Conservation (phyloP, 2,113 vertebrate genomes). For the Himantopus leucocephalus region DNA sequence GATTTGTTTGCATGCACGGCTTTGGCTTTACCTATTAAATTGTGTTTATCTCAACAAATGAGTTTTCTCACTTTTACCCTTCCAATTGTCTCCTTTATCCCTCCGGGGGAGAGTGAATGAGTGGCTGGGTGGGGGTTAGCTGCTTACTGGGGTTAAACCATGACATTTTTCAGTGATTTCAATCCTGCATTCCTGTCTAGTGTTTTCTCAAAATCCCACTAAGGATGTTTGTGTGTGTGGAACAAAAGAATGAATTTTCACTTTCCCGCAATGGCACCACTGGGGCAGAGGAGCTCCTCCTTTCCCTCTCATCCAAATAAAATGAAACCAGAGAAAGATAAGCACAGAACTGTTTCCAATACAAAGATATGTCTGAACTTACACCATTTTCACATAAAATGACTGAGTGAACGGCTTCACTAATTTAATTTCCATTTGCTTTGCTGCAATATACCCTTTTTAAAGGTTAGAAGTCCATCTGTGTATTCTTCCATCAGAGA, state of each 20-base stretch:
- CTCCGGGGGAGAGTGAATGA: fast-evolving
- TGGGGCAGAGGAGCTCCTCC: not conserved
- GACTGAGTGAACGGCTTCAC: not conserved
- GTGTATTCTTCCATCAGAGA: conserved; percentile 43
- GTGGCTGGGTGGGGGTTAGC: not conserved
- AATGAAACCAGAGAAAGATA: not conserved
- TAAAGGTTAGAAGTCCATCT: conserved; percentile 70
- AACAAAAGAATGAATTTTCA: not conserved
- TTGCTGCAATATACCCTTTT: conserved; percentile 39
- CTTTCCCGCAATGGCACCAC: not conserved
- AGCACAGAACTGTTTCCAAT: not conserved
- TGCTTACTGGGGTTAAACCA: not conserved
- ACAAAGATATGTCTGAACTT: conserved; percentile 19
- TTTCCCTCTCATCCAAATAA: not conserved
- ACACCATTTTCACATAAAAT: conserved; percentile 8
- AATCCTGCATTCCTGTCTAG: not conserved
- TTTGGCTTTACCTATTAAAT: not conserved
- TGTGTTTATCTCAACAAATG: not conserved
- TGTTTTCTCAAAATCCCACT: not conserved
- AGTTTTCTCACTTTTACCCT: not conserved
- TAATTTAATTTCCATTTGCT: conserved; percentile 59
- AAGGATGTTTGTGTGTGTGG: not conserved
- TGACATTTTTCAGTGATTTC: not conserved
- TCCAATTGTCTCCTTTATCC: not conserved
- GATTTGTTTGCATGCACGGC: fast-evolving